Evolutionary conservation across 2,888 invertebrate genomes (phyloP), one percentile per base, ranked within the genome.

Genomic region (Pegoplata infirma): DNA sequence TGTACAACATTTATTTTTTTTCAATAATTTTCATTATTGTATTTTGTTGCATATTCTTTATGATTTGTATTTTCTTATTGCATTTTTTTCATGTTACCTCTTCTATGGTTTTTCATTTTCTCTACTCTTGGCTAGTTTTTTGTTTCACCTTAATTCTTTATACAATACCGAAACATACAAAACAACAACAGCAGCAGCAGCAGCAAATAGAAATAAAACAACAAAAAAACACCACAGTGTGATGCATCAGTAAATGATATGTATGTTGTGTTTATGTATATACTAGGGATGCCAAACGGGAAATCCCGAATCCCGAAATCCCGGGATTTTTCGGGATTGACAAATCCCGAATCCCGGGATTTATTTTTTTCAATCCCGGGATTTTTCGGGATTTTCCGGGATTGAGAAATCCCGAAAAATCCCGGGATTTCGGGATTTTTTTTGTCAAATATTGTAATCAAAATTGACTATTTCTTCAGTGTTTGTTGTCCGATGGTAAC

Each of bases 1-100:
- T 61, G 67, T 63, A 73, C 68, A 73, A 71, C 58, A 21, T 17
- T 63, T n/a, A 76, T 58, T 59, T 40, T 53, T 76, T 76, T 71
- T 80, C 59, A n/a, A 51, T 81, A 66, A 78, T 69, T 81, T 76
- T 77, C 74, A 56, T 78, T 28, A 8, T 74, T 81, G 51, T 72
- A 67, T 58, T 53, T 68, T 51, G 56, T 71, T 66, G 44, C 59
- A 66, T 64, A 72, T 64, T 77, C 17, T 44, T 80, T 77, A 75
- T 78, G 74, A 64, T 66, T 61, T 76, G 47, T 69, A 69, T 75
- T 80, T 73, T 76, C 76, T 55, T 81, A 61, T 69, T 75, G 78
- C 68, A 76, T 81, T 77, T 77, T 78, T 6, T 66, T 74, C 68
- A 72, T 76, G 59, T 63, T 49, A 3, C 51, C 58, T 47, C 73